phyloP scores from a whole-genome alignment of 2,888 invertebrate genomes.

The Agrochola circellaris region DNA sequence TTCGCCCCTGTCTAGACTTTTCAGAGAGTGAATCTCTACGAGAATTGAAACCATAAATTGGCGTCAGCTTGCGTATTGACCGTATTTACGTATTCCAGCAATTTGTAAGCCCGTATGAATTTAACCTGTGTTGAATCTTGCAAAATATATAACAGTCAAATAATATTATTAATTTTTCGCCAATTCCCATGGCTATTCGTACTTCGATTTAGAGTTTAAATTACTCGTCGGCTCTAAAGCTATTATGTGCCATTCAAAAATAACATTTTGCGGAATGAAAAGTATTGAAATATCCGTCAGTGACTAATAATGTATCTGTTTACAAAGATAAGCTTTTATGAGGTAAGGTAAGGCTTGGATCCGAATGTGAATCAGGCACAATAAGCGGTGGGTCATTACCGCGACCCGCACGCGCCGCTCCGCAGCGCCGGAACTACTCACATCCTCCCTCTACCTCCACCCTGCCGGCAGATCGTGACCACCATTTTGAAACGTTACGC shows the following conservation, averaged over 20 bases:
- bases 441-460: constrained; percentile 59
- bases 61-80: neutral
- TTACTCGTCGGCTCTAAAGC: neutral
- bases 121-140: neutral
- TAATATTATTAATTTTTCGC: neutral
- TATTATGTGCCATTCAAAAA: constrained; percentile 17
- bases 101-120: neutral
- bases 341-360: constrained; percentile 41
- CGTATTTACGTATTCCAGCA: neutral
- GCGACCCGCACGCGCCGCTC: constrained; percentile 77
- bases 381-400: constrained; percentile 77
- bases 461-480: constrained; percentile 61
- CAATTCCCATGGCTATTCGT: neutral
- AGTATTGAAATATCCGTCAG: constrained; percentile 46
- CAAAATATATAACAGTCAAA: neutral
- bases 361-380: constrained; percentile 58
- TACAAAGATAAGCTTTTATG: constrained; percentile 44
- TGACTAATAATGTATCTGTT: constrained; percentile 39
- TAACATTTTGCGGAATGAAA: constrained; percentile 16
- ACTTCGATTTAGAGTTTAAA: constrained; percentile 13
- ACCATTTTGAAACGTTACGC: constrained; percentile 57
- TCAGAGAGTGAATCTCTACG: neutral
- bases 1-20: neutral
- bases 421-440: constrained; percentile 61
- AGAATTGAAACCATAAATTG: neutral